Evolutionary conservation across 1,140 invertebrate genomes (phyloP), one percentile per base, ranked within the genome.

Genomic region (Drosophila pruinosa): DNA sequence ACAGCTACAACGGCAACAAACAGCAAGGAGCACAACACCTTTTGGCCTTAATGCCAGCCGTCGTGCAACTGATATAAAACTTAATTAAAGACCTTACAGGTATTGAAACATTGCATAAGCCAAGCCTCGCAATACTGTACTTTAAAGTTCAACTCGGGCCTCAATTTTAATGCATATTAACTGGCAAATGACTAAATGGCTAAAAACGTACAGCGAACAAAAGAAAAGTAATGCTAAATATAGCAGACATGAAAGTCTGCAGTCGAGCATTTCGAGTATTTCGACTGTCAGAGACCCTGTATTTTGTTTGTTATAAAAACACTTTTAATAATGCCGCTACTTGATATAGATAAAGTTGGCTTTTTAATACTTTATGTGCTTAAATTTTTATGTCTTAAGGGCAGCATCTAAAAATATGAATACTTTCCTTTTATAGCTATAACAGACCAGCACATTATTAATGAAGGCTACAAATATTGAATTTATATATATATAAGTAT

Each of bases 1-100:
- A 72, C 58, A 61, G 59, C 47, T 17, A 53, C 73, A 31, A n/a
- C 59, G 14, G 21, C 12, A 47, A 19, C 39, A 68, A 34, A 14
- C 62, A 57, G 19, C 21, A 31, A 31, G 34, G 19, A 15, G 19
- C 21, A 64, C 31, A 62, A 43, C 68, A 78, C 63, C 75, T 69
- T 78, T 69, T 73, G 78, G 58, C 74, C 74, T 52, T 74, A 82
- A 69, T 73, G 69, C 64, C 69, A 73, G 70, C 58, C 77, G 78
- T 82, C 78, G 78, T 68, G 53, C 50, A 45, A 52, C 48, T 36
- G 28, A 63, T 62, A 53, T 65, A 65, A 56, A 78, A 82, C 63
- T 82, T 78, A 78, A 81, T 81, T 81, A 82, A 82, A 57, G 69
- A 17, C 54, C 10, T 53, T 72, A 15, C 28, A 67, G 61, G 19